Evolutionary conservation across 2,797 vertebrate genomes (phyloP).

Genomic region (Macroramphosus scolopax): DNA sequence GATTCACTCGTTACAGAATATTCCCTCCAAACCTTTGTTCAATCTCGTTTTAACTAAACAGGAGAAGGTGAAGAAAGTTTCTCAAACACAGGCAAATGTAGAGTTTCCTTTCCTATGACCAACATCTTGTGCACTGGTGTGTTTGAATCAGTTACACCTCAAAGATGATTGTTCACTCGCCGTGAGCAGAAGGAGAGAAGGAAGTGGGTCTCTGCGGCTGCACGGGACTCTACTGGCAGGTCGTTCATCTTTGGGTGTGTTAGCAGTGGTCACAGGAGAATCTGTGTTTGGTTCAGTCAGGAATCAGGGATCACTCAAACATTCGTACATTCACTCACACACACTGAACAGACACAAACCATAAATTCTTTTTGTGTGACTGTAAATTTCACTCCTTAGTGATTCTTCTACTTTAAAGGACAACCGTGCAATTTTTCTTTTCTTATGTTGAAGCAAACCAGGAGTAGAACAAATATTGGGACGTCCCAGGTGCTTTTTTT

Average conservation of each 20-base stretch:
- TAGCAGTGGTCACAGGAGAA: neutral
- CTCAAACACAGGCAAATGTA: slow-evolving; percentile 14
- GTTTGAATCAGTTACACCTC: slow-evolving; percentile 10
- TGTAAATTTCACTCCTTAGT: slow-evolving; percentile 58
- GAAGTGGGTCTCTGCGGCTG: too few species aligned
- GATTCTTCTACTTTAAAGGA: slow-evolving; percentile 61
- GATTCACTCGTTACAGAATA: slow-evolving; percentile 39
- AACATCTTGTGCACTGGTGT: neutral
- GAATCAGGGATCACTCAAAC: slow-evolving; percentile 29
- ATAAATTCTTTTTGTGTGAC: slow-evolving; percentile 41
- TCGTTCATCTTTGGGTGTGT: neutral
- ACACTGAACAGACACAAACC: slow-evolving; percentile 27
- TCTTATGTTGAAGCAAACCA: slow-evolving; percentile 54
- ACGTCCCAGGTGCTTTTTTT: slow-evolving; percentile 22
- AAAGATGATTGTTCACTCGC: slow-evolving; percentile 8
- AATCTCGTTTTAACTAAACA: slow-evolving; percentile 23
- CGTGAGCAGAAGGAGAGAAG: too few species aligned
- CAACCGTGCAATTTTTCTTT: slow-evolving; percentile 67
- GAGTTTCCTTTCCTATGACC: slow-evolving; percentile 13
- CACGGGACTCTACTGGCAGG: slow-evolving; percentile 18
- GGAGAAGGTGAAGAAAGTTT: slow-evolving; percentile 24
- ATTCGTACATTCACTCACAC: slow-evolving; percentile 12
- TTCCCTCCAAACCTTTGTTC: slow-evolving; percentile 43
- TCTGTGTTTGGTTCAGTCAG: slow-evolving; percentile 65
- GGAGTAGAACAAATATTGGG: slow-evolving; percentile 57